Percentiles rank a stretch among this genome's conserved stretches.
Evolutionary conservation across 2,797 vertebrate species (phyloP).

Genomic region (Phalloptychus januarius): DNA sequence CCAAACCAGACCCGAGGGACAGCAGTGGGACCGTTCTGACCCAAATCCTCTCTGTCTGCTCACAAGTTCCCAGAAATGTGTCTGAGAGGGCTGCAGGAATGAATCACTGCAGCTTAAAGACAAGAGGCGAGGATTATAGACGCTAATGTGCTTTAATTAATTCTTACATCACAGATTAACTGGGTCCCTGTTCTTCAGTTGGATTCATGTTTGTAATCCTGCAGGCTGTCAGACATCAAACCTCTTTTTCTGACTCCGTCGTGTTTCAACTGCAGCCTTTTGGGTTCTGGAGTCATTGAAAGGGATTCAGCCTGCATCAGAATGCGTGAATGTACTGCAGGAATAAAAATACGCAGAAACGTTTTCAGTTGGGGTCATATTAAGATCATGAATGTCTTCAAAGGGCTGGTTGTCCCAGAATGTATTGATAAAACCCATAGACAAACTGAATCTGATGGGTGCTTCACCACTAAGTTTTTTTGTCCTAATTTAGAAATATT

Average conservation of each 20-base stretch:
- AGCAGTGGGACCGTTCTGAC: conserved; percentile 44
- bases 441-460: too few relatives aligned
- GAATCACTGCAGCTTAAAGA: conserved; percentile 5
- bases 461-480: too few relatives aligned
- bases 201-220: conserved; percentile 4
- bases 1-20: conserved; percentile 37
- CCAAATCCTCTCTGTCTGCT: conserved; percentile 28
- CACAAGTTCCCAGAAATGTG: conserved; percentile 66
- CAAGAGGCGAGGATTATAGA: not conserved
- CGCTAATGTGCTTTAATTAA: conserved; percentile 18
- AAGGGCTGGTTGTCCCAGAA: too few relatives aligned
- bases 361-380: too few relatives aligned
- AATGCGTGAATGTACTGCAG: not conserved
- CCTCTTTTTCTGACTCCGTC: not conserved
- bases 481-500: too few relatives aligned
- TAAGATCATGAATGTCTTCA: too few relatives aligned
- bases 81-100: not conserved
- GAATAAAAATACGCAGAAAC: not conserved
- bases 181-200: not conserved
- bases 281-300: not conserved
- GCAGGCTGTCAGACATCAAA: not conserved
- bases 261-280: not conserved
- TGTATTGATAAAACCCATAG: too few relatives aligned
- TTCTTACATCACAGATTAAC: conserved; percentile 9
- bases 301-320: not conserved